Conservation (phyloP, 2,113 vertebrate genomes). For the Collichthys lucidus region DNA sequence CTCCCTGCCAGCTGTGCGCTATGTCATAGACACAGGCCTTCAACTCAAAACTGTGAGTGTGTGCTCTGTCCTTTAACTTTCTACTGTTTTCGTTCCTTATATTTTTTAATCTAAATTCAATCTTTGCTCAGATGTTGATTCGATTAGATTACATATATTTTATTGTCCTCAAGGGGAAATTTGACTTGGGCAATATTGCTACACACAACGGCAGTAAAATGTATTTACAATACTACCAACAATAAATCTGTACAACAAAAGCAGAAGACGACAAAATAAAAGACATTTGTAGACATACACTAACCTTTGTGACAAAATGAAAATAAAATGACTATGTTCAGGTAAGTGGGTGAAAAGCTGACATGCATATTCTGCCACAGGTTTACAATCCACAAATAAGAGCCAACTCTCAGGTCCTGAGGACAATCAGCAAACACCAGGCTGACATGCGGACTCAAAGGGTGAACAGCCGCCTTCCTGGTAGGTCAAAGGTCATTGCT, state of each 20-base stretch:
- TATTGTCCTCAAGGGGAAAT: too few species aligned
- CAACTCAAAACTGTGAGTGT: slow-evolving; percentile 92
- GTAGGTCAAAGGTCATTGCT: slow-evolving; percentile 71
- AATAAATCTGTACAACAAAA: too few species aligned
- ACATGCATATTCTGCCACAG: slow-evolving; percentile 70
- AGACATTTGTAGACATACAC: too few species aligned
- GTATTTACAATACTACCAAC: too few species aligned
- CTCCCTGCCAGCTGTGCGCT: slow-evolving; percentile 86
- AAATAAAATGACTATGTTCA: background rate
- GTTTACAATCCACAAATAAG: slow-evolving; percentile 95
- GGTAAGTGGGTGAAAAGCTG: background rate
- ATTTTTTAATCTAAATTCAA: too few species aligned
- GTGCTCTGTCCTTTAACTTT: background rate
- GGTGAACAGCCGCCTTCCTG: slow-evolving; percentile 82
- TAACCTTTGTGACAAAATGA: background rate
- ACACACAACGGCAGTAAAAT: too few species aligned
- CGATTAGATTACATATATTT: too few species aligned
- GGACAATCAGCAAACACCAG: slow-evolving; percentile 92
- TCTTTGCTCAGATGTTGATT: too few species aligned
- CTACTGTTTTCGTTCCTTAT: too few species aligned
- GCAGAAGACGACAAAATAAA: too few species aligned
- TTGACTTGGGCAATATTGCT: too few species aligned
- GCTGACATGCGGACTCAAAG: slow-evolving; percentile 88
- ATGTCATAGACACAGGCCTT: slow-evolving; percentile 91
- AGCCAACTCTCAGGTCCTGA: slow-evolving; percentile 91